Base-by-base conservation (phyloP, 2,797 vertebrate genomes). In the Chlorospingus flavigularis region DNA sequence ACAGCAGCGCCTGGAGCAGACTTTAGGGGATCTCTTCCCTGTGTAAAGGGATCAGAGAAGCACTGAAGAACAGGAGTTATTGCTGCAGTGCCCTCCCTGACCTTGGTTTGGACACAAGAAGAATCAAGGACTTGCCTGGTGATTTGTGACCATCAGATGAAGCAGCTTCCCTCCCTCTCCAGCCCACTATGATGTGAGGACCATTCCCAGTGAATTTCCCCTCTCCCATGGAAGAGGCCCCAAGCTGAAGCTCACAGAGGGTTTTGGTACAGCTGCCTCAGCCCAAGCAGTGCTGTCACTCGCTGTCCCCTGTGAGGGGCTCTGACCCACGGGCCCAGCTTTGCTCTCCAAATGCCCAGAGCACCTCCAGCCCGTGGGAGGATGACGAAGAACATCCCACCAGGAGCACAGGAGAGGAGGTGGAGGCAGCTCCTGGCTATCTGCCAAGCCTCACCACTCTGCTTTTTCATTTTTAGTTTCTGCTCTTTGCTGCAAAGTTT, bases 401-500 rank as follows among this genome's bases (percentile, higher is more conserved):
- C 77, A 18, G 80, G 68, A 90, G 76, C 73, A 61, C 6, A 15
- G 63, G 60, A 63, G 78, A 54, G 79, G 10, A 25, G 72, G 51
- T 66, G 86, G 90, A 47, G 84, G 90, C 62, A 88, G 94, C 79
- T 91, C 57, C 93, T 96, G 93, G 83, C 68, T 73, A 61, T 86
- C 89, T 53, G 71, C 71, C 88, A 80, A 88, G 55, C 39, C 83
- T 77, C 40, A 2, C 47, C 78, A 94, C 90, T 94, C 90, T 3
- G 26, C 14, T 82, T 81, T 88, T 89, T 87, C 79, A 90, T 94
- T 94, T 96, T 93, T 88, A 90, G 86, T 88, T 77, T 94, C 92
- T 95, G 77, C 85, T 93, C 78, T 84, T 85, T 88, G 92, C 88
- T 55, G 90, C 70, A 96, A 97, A 97, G 97, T 98, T 98, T 97